phyloP scores from a whole-genome alignment of 2,113 vertebrate genomes.

The Chloebia gouldiae region DNA sequence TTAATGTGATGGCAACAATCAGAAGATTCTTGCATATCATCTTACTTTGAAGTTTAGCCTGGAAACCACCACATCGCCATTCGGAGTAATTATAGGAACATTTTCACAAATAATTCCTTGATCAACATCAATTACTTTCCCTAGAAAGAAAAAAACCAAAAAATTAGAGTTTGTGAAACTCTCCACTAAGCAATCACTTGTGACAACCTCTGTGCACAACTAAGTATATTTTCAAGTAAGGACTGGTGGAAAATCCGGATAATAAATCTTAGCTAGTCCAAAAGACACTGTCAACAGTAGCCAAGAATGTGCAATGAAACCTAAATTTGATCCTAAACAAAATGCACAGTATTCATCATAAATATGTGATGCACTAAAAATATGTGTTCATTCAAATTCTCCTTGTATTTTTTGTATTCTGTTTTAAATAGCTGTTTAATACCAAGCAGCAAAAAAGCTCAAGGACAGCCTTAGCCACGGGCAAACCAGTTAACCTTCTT shows the following conservation, averaged over 20 bases:
- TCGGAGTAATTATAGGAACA: slow-evolving; percentile 97
- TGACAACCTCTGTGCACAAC: background rate
- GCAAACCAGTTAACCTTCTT: background rate
- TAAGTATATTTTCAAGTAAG: background rate
- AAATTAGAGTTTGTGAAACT: background rate
- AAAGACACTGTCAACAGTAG: background rate
- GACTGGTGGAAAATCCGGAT: background rate
- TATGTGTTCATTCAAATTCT: background rate
- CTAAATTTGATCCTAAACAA: background rate
- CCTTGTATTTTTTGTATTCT: background rate
- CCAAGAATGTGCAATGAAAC: background rate
- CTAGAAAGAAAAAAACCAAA: slow-evolving; percentile 64
- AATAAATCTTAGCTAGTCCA: background rate
- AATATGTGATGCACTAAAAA: background rate
- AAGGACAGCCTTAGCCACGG: background rate
- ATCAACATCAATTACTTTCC: slow-evolving; percentile 94
- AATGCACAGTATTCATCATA: background rate
- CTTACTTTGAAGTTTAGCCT: slow-evolving; percentile 93
- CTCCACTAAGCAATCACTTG: background rate
- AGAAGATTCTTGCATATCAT: slow-evolving; percentile 76
- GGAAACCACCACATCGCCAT: slow-evolving; percentile 94
- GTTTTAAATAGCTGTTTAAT: background rate
- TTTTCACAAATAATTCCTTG: slow-evolving; percentile 95
- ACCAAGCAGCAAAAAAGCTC: background rate
- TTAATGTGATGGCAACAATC: slow-evolving; percentile 75